Percentiles rank a stretch among this genome's conserved stretches.
Evolutionary conservation across 2,113 vertebrate species (phyloP).

Genomic region (Lepisosteus osseus): DNA sequence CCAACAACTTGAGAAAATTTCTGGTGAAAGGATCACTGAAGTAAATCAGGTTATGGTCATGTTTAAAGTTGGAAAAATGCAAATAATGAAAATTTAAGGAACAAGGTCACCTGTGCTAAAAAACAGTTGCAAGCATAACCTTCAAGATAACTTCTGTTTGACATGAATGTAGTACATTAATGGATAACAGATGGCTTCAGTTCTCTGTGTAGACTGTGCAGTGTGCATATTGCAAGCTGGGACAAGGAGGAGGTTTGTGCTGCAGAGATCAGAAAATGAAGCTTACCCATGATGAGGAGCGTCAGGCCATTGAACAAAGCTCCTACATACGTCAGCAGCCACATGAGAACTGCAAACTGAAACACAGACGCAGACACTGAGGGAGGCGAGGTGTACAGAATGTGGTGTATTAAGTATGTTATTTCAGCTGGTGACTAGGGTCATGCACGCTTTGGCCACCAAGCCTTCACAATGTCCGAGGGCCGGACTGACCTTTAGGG

Average conservation of each 20-base stretch:
- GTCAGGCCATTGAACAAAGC: constrained; percentile 98
- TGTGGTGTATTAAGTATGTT: not conserved
- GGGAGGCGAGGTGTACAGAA: too few species aligned
- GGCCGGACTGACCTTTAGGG: constrained; percentile 80
- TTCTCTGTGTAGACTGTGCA: constrained; percentile 7
- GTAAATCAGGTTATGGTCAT: too few species aligned
- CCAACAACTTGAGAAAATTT: too few species aligned
- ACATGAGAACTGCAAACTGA: constrained; percentile 98
- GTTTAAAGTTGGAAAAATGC: too few species aligned
- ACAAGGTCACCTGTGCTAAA: too few species aligned
- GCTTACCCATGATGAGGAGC: constrained; percentile 93
- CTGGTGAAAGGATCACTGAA: too few species aligned
- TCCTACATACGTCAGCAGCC: constrained; percentile 96
- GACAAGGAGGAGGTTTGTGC: not conserved
- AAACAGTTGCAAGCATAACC: too few species aligned
- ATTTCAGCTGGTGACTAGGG: not conserved
- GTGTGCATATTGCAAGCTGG: not conserved
- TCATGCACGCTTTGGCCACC: not conserved
- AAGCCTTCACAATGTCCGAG: not conserved
- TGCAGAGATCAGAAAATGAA: constrained; percentile 7
- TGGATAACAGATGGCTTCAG: too few species aligned
- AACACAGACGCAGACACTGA: constrained; percentile 31
- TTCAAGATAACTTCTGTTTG: too few species aligned
- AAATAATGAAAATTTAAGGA: too few species aligned
- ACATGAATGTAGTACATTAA: too few species aligned